These are phyloP conservation scores for Quadriops clusia DNA, from an alignment of 2,888 invertebrate species.

Conservation along the genomic window DNA sequence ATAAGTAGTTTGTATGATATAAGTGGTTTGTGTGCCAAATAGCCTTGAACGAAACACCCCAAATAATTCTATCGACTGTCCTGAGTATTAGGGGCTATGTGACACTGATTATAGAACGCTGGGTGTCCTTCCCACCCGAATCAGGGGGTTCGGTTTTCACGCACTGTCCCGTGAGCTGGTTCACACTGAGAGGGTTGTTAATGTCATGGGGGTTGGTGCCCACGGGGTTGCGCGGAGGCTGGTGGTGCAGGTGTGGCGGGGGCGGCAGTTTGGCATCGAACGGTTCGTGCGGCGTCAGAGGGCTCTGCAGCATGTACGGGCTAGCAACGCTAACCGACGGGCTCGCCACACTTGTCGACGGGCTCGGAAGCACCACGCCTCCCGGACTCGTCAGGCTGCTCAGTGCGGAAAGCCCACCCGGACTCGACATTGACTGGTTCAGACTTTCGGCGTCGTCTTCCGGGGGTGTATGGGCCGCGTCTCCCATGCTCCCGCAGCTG, in stretches of 20 bases:
- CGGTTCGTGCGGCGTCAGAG: conserved; percentile 34
- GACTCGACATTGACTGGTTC: conserved; percentile 48
- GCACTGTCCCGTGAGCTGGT: conserved; percentile 70
- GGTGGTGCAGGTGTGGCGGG: conserved; percentile 35
- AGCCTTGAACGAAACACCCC: too few relatives aligned
- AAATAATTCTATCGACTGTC: too few relatives aligned
- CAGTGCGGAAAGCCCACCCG: conserved; percentile 52
- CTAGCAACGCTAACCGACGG: conserved; percentile 49
- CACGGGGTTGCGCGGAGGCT: conserved; percentile 61
- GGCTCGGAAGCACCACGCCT: conserved; percentile 61
- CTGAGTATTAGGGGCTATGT: conserved; percentile 22
- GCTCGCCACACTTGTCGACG: conserved; percentile 59
- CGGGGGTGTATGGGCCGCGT: conserved; percentile 53
- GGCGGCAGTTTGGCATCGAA: conserved; percentile 35
- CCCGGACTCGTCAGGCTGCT: conserved; percentile 59
- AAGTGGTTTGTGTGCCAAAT: too few relatives aligned
- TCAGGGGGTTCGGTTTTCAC: conserved; percentile 31
- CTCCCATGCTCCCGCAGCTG: conserved; percentile 68
- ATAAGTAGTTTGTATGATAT: too few relatives aligned
- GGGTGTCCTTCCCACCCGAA: conserved; percentile 31
- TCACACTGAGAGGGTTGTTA: conserved; percentile 85
- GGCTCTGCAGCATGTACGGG: conserved; percentile 43
- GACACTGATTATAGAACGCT: conserved; percentile 37
- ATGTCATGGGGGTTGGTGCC: conserved; percentile 86
- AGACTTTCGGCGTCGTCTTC: conserved; percentile 55